Evolutionary conservation across 2,888 invertebrate genomes (phyloP), one percentile per base, ranked within the genome.

Genomic region (Drosophila suboccidentalis): DNA sequence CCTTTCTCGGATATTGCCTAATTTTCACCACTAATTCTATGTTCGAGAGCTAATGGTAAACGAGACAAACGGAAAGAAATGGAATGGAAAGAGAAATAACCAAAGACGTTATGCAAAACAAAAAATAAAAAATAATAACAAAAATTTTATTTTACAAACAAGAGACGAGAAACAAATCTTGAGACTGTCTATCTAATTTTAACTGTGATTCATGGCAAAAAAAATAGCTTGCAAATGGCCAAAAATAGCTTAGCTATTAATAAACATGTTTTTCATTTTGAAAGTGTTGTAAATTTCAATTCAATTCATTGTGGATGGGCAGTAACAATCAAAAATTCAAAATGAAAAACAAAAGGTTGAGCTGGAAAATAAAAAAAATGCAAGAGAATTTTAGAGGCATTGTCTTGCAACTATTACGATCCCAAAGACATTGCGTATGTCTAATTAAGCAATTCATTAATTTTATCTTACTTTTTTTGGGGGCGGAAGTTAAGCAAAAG

Each of bases 151-250:
- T 54, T 47, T 43, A 49, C 41, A 44, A 47, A 15, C 38, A 19
- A 62, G 47, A 58, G 49, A 19, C 32, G n/a, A 46, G 43, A 26
- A 50, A 41, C 57, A 49, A 70, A 68, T 71, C 57, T 71, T 38
- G 39, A 54, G 57, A 49, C 67, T 70, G 67, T 79, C 84, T 85
- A 89, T 79, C 84, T 89, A 89, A 85, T 88, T 89, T 85, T 85
- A 86, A 71, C 74, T 61, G 59, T 85, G 84, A 85, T 82, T 85
- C 84, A 85, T 75, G 71, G 68, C 76, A 62, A 60, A 71, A 38
- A 38, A 82, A 38, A 38, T n/a, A 82, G 68, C 61, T 73, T 62
- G 76, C 82, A 57, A 76, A 77, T 60, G 62, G 64, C 64, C 53
- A 63, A 73, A 71, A 50, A 70, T 32, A 55, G 39, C 39, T 62